These are phyloP conservation scores for Odontocolon sp. DNA, from an alignment of 2,888 invertebrate genomes.

Conservation along the genomic window DNA sequence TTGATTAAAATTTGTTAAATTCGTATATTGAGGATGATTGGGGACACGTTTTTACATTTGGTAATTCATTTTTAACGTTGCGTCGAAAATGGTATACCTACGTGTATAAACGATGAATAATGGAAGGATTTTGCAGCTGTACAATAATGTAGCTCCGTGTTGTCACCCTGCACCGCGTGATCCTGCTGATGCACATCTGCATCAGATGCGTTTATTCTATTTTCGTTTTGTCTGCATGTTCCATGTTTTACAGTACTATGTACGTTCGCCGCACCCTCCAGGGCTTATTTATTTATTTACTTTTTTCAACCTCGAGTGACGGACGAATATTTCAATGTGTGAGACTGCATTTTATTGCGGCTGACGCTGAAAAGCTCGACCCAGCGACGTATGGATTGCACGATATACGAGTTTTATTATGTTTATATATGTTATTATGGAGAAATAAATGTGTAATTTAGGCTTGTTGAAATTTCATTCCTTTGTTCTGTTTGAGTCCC, in stretches of 20 bases:
- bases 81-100: constrained; percentile 6
- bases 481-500: no score
- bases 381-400: constrained; percentile 3
- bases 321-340: constrained; percentile 30
- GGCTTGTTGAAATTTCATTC: no score
- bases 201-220: constrained; percentile 49
- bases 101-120: constrained; percentile 48
- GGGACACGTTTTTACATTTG: constrained; percentile 28
- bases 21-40: not conserved
- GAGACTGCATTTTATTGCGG: not conserved
- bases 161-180: constrained; percentile 34
- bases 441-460: no score
- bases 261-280: constrained; percentile 29
- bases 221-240: constrained; percentile 26
- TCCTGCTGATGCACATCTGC: constrained; percentile 31
- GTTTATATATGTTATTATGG: no score
- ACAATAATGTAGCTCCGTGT: constrained; percentile 44
- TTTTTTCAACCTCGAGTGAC: constrained; percentile 15
- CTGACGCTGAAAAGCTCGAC: constrained; percentile 12
- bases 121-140: constrained; percentile 39
- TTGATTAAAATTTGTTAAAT: not conserved
- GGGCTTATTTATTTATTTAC: constrained; percentile 24
- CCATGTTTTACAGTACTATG: constrained; percentile 45
- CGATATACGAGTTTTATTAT: no score
- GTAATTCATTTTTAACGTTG: constrained; percentile 16